A percentile compares a stretch with the other conserved stretches of the same genome.
These are phyloP conservation scores for Drosophila arizonae DNA, from an alignment of 1,140 invertebrate species.

Conservation along the genomic window DNA sequence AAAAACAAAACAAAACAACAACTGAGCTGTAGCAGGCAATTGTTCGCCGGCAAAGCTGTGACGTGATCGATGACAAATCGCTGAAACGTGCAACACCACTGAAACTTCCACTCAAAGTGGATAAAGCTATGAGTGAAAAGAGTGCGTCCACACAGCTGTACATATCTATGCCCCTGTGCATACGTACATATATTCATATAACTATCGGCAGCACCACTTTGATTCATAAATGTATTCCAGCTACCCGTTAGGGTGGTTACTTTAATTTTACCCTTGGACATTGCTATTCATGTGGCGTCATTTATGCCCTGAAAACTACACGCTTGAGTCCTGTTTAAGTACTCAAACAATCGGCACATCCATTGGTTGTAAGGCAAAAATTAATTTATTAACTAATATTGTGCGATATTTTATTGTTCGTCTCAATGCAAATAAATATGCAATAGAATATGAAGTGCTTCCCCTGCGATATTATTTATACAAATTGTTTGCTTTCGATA, in stretches of 20 bases:
- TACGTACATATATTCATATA: background rate
- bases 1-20: background rate
- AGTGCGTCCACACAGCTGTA: conserved; percentile 1
- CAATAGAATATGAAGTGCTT: conserved; percentile 22
- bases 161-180: background rate
- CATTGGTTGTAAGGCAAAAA: background rate
- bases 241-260: conserved; percentile 13
- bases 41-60: conserved; percentile 33
- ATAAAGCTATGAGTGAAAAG: conserved; percentile 27
- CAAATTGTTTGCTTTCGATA: background rate
- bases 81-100: conserved; percentile 24
- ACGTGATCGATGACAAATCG: conserved; percentile 59
- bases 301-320: background rate
- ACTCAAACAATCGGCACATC: background rate
- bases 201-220: background rate
- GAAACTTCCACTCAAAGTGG: conserved; percentile 33
- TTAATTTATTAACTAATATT: conserved; percentile 4
- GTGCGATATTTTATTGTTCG: background rate
- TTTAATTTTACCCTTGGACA: conserved; percentile 9
- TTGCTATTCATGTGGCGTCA: background rate
- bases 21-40: background rate
- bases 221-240: conserved; percentile 4
- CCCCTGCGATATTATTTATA: background rate
- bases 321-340: background rate
- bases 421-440: conserved; percentile 31